Base-by-base conservation (phyloP, 1,140 invertebrate genomes). In the Sweltsa coloradensis region DNA sequence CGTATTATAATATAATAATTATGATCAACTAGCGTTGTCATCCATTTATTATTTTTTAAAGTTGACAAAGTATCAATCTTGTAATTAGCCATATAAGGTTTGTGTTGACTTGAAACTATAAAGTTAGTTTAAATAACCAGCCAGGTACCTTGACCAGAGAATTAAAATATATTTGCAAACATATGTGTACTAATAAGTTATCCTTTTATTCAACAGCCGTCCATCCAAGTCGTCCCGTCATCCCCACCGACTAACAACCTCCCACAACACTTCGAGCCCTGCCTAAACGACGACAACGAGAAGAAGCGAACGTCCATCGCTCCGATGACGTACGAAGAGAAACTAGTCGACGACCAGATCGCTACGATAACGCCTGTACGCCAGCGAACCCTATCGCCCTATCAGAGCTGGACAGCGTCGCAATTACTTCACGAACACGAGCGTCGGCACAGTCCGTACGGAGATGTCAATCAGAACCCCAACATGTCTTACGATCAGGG, bases 391-490 rank as follows among this genome's bases (percentile, higher is more conserved):
- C 57, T 73, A 14, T 72, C 67, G 47, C 71, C 71, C 3, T 71
- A 68, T 51, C 71, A 74, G 48, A 71, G 69, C 1, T 76, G 74
- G 74, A 71, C 70, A 22, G 74, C 74, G 3, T 72, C 69, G 7
- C 72, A 76, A 56, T 57, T 78, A 6, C 57, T 78, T 3, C 69
- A 73, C 52, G 74, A 76, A 55, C 75, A 78, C 50, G 74, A 78
- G 55, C 62, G 70, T 22, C 60, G 73, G 26, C 67, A 67, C 29
- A 72, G 69, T 51, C 71, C 73, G 0, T 67, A 54, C 47, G 56
- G 56, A 22, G 40, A n/a, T 23, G 26, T 37, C 13, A n/a, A n/a
- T n/a, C n/a, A n/a, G n/a, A n/a, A 9, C 29, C 27, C 14, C 19
- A 9, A 4, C 29, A 34, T 16, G 14, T 23, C 18, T 45, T 23